Conservation (phyloP, 2,797 vertebrate species). For the Falco rusticolus region DNA sequence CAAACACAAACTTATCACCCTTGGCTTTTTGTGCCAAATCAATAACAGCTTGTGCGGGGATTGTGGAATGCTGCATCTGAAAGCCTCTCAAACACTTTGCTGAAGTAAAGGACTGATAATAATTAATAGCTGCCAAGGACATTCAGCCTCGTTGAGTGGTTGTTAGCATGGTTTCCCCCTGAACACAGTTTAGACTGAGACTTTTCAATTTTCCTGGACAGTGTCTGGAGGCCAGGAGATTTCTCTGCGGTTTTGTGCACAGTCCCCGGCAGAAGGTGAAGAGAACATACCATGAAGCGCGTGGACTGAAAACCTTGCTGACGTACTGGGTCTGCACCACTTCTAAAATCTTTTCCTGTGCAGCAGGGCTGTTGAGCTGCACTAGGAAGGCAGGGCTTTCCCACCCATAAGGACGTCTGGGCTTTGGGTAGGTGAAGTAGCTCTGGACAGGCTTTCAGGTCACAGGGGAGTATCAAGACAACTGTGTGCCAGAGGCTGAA, state of each 20-base stretch:
- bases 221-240: neutral
- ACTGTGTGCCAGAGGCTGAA: neutral
- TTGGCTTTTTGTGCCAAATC: neutral
- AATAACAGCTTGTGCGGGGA: conserved; percentile 31
- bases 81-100: conserved; percentile 25
- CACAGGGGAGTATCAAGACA: neutral
- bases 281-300: neutral
- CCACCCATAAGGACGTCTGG: fast-evolving
- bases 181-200: neutral
- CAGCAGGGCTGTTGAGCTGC: neutral
- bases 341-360: neutral
- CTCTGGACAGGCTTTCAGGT: neutral
- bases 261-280: neutral
- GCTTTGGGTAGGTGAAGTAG: conserved; percentile 26
- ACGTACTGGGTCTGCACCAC: neutral
- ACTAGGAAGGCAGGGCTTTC: neutral
- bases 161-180: conserved; percentile 36
- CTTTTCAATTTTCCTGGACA: conserved; percentile 29
- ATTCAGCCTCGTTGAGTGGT: conserved; percentile 11
- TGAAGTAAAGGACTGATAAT: conserved; percentile 47
- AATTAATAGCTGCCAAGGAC: conserved; percentile 64
- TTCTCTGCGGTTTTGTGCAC: neutral
- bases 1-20: conserved; percentile 47
- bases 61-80: conserved; percentile 18
- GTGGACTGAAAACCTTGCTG: neutral